Conservation (phyloP, 30 jellyfish, hydroid and myxozoan species). For the Hydractinia symbiolongicarpus region DNA sequence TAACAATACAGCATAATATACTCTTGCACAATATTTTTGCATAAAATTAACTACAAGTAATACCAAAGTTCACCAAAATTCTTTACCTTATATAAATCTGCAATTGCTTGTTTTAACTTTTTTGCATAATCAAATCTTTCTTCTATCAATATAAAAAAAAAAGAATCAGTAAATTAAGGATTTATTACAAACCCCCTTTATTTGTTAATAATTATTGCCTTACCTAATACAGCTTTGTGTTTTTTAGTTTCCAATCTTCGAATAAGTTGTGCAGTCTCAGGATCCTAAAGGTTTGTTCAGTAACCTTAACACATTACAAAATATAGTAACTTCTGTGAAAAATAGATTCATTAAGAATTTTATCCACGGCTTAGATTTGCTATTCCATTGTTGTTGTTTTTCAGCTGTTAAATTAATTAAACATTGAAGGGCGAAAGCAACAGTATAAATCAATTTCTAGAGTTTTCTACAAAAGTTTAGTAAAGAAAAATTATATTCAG, state of each 20-base stretch:
- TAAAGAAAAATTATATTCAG: too few species aligned
- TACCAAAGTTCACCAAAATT: not conserved
- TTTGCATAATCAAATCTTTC: slow-evolving; percentile 89
- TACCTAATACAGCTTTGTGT: slow-evolving; percentile 75
- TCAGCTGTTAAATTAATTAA: too few species aligned
- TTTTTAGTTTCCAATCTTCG: slow-evolving; percentile 69
- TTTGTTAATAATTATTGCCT: not conserved
- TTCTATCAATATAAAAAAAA: slow-evolving; percentile 45
- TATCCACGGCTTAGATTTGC: too few species aligned
- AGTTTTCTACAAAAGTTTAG: too few species aligned
- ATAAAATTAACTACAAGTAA: not conserved
- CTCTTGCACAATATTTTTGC: not conserved
- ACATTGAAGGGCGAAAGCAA: too few species aligned
- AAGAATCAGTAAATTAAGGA: not conserved
- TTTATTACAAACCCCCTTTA: not conserved
- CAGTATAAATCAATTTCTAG: too few species aligned
- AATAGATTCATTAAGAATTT: too few species aligned
- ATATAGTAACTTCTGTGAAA: too few species aligned
- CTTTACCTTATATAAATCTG: slow-evolving; percentile 64
- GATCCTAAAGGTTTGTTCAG: slow-evolving; percentile 42
- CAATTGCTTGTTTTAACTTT: slow-evolving; percentile 78
- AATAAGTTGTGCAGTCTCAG: slow-evolving; percentile 87
- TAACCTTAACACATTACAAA: too few species aligned
- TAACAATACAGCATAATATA: not conserved
- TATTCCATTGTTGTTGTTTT: too few species aligned